Base-by-base conservation (phyloP, 1,140 invertebrate species). In the Cotesia chilonis region DNA sequence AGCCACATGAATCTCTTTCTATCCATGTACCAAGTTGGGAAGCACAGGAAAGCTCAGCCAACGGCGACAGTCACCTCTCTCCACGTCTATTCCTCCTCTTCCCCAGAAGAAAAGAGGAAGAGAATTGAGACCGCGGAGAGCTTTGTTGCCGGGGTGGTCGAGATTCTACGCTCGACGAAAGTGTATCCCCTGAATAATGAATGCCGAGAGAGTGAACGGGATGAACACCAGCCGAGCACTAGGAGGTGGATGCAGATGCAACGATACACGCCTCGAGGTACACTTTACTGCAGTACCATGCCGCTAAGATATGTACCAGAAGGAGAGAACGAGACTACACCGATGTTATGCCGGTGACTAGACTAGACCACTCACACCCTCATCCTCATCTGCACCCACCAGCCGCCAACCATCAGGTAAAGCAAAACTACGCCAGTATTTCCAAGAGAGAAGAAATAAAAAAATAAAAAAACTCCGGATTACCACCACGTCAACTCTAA, bases 211-310 rank as follows among this genome's bases (percentile, higher is more conserved):
- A 52, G 37, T 35, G 64, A 20, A 47, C 41, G 41, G 41, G 2
- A 47, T 47, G 36, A 52, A n/a, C 17, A 54, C 64, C 35, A 41
- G 9, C 38, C 64, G 12, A 41, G 9, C 38, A 12, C 17, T 6
- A 57, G 7, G 51, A 68, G 66, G 52, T 68, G 66, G 66, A 68
- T 51, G 54, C 51, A 54, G 66, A 52, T 67, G 64, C 64, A 67
- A 51, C 52, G 63, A 65, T 51, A 20, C 14, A 20, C 37, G 38
- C 52, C 71, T 61, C 38, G 9, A 36, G 65, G 64, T 72, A 63
- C 52, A 68, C 71, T 72, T 68, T 67, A 67, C 64, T 51, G 64
- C 70, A 72, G 54, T 72, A 51, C 52, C 28, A 35, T 51, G 9
- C 28, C 35, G n/a, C 14, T 17, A 51, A 28, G 14, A 59, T n/a